Conservation (phyloP, 30 jellyfish, hydroid and myxozoan species). For the Turritopsis rubra region DNA sequence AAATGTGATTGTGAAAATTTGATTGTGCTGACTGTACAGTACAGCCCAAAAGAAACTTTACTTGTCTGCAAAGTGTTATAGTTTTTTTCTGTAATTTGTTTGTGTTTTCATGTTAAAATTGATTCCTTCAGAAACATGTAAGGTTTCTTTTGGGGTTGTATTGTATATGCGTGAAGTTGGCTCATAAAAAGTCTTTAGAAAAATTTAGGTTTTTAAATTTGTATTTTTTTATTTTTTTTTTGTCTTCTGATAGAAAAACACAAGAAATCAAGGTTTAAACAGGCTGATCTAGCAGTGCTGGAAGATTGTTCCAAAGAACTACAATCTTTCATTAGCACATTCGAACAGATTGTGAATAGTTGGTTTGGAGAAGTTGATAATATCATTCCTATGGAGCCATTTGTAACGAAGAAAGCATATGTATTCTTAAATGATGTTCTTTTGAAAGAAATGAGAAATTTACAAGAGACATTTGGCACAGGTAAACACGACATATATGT, state of each 20-base stretch:
- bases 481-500: too few relatives aligned
- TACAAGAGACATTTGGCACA: not conserved
- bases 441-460: slow-evolving; percentile 8
- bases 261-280: not conserved
- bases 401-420: slow-evolving; percentile 28
- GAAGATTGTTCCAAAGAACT: not conserved
- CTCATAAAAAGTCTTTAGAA: too few relatives aligned
- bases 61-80: too few relatives aligned
- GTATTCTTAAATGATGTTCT: slow-evolving; percentile 27
- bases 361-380: not conserved
- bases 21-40: too few relatives aligned
- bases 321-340: not conserved
- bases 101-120: too few relatives aligned
- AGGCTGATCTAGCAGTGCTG: not conserved
- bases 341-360: not conserved
- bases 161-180: too few relatives aligned
- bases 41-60: too few relatives aligned
- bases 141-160: too few relatives aligned
- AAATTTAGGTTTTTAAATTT: not conserved
- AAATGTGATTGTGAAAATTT: too few relatives aligned
- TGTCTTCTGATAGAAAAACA: slow-evolving; percentile 12
- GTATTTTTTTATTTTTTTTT: too few relatives aligned
- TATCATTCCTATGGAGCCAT: slow-evolving; percentile 34
- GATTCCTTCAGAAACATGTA: too few relatives aligned
- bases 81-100: too few relatives aligned